phyloP scores from a whole-genome alignment of 1,140 invertebrate genomes.

The Platorchestia sp. region DNA sequence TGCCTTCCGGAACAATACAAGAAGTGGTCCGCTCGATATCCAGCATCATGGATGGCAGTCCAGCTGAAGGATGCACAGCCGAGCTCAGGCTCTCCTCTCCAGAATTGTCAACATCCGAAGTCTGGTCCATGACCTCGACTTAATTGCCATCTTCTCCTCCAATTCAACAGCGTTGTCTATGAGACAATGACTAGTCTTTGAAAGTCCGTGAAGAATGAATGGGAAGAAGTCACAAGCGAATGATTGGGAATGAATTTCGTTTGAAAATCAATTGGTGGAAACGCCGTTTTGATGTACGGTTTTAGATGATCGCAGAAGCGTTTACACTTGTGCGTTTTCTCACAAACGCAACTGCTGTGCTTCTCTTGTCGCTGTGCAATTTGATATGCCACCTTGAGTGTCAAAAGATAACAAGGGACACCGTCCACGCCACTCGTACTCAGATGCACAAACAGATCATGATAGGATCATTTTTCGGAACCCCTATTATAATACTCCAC shows the following conservation, averaged over 20 bases:
- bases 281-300: neutral
- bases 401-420: neutral
- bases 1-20: neutral
- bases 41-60: neutral
- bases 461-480: neutral
- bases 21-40: neutral
- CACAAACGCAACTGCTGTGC: neutral
- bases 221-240: neutral
- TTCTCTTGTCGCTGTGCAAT: neutral
- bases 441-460: neutral
- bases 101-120: neutral
- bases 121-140: slow-evolving; percentile 5
- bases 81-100: neutral
- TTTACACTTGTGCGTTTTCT: neutral
- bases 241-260: neutral
- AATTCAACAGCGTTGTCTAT: neutral
- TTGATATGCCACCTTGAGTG: neutral
- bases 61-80: neutral
- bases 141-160: neutral
- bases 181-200: neutral
- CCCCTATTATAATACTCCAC: neutral
- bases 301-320: neutral
- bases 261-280: neutral
- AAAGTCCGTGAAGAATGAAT: neutral
- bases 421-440: neutral